phyloP scores from a whole-genome alignment of 2,888 invertebrate genomes.

The Meandrusa payeni region DNA sequence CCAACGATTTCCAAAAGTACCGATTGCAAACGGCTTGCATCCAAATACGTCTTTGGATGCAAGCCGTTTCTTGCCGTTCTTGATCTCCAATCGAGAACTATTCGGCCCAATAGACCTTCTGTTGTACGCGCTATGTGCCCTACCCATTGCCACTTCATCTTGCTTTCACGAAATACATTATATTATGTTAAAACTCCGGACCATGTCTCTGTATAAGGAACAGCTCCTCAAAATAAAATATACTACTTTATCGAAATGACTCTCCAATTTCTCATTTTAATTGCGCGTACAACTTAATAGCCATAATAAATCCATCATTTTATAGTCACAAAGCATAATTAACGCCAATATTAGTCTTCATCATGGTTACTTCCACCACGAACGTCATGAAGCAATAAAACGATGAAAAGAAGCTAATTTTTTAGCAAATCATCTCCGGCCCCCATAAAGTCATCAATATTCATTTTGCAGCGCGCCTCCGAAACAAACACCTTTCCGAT shows the following conservation, averaged over 20 bases:
- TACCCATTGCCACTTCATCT: too few relatives aligned
- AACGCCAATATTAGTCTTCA: constrained; percentile 77
- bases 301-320: constrained; percentile 51
- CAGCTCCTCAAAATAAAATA: background rate
- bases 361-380: constrained; percentile 61
- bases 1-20: too few relatives aligned
- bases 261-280: constrained; percentile 17
- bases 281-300: constrained; percentile 32
- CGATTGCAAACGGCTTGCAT: too few relatives aligned
- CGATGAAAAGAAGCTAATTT: constrained; percentile 79
- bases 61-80: too few relatives aligned
- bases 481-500: constrained; percentile 75
- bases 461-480: constrained; percentile 75
- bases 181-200: too few relatives aligned
- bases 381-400: constrained; percentile 69
- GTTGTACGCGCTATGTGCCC: too few relatives aligned
- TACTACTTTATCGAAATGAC: constrained; percentile 24
- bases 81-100: too few relatives aligned
- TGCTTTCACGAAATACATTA: too few relatives aligned
- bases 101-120: too few relatives aligned
- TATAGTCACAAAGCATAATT: constrained; percentile 71
- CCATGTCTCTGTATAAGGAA: too few relatives aligned
- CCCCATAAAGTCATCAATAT: constrained; percentile 78
- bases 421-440: constrained; percentile 78
- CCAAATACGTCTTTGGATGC: too few relatives aligned